phyloP scores from a whole-genome alignment of 2,888 invertebrate species.

The Drosophila paranaensis region DNA sequence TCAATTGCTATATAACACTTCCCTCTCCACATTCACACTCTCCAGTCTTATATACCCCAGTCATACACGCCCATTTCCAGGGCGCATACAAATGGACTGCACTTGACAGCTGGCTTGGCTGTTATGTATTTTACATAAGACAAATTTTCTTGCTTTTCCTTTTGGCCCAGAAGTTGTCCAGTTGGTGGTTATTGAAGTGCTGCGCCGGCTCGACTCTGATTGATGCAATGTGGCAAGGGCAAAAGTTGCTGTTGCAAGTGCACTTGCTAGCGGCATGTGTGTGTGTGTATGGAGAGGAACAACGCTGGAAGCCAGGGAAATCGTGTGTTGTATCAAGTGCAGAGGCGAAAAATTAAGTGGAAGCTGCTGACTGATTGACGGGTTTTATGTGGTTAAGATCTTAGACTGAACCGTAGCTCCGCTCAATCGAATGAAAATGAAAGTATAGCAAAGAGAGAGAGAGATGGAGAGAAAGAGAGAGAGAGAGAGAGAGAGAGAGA shows the following conservation, averaged over 20 bases:
- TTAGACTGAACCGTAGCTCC: conserved; percentile 3
- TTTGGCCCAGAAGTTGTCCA: conserved; percentile 36
- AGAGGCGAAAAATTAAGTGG: conserved; percentile 24
- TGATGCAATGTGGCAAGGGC: conserved; percentile 76
- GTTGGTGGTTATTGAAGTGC: conserved; percentile 60
- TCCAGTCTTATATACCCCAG: neutral
- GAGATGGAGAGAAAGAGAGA: conserved; percentile 32
- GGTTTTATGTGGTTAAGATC: conserved; percentile 22
- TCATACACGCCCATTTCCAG: neutral
- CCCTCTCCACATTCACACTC: neutral
- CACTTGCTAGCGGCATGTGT: conserved; percentile 33
- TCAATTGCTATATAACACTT: neutral
- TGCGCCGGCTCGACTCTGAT: conserved; percentile 49
- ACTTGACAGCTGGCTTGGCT: conserved; percentile 65
- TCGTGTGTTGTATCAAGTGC: conserved; percentile 24
- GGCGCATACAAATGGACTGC: conserved; percentile 52
- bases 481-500: conserved; percentile 36
- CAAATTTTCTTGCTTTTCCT: conserved; percentile 20
- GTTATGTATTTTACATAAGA: conserved; percentile 35
- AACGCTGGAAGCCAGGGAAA: neutral
- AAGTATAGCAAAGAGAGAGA: conserved; percentile 53
- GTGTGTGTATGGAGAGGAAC: neutral
- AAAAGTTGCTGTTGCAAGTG: conserved; percentile 49
- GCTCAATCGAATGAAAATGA: conserved; percentile 52
- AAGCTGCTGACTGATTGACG: conserved; percentile 31